Evolutionary conservation across 2,113 vertebrate species (phyloP), one percentile per base, ranked within the genome.

Genomic region (Apaloderma vittatum): DNA sequence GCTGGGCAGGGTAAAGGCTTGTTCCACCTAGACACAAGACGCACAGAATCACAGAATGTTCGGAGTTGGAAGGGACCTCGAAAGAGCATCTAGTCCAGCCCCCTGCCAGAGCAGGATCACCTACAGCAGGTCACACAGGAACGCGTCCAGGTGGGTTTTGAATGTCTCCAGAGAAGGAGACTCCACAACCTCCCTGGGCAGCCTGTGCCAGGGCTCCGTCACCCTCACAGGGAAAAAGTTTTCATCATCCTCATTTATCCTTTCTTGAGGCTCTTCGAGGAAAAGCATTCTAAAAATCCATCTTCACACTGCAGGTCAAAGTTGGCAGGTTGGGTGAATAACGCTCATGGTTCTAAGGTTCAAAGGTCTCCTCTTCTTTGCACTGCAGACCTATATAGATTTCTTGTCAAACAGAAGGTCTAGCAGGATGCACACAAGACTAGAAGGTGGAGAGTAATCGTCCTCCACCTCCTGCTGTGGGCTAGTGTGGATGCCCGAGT

Each of bases 211-310:
- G 37, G 37, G 37, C 37, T 40, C 37, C 11, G 37, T 40, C 37
- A 40, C 37, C 37, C 37, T 40, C 37, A 40, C 37, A 40, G 37
- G 37, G 37, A 40, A 40, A 40, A 40, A 40, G 24, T 48, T 87
- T 78, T 88, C 36, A 78, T 73, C 36, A 88, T 63, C n/a, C 59
- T 81, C 32, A 11, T 15, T 70, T 59, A 57, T 8, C 14, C 13
- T n/a, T 86, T n/a, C 40, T 71, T 37, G 70, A 95, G 70, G 17
- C 19, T 96, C 32, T 75, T 88, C 67, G 61, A 90, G 59, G 37
- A 90, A 88, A 46, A 40, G 15, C n/a, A 26, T 62, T 62, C 73
- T 74, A 62, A 62, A 26, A 13, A 23, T 61, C 84, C n/a, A 74
- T 52, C 74, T n/a, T 77, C 67, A 71, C 5, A 2, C 24, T 62